Base-by-base conservation (phyloP, 1,140 invertebrate genomes). In the Drosophila asahinai region DNA sequence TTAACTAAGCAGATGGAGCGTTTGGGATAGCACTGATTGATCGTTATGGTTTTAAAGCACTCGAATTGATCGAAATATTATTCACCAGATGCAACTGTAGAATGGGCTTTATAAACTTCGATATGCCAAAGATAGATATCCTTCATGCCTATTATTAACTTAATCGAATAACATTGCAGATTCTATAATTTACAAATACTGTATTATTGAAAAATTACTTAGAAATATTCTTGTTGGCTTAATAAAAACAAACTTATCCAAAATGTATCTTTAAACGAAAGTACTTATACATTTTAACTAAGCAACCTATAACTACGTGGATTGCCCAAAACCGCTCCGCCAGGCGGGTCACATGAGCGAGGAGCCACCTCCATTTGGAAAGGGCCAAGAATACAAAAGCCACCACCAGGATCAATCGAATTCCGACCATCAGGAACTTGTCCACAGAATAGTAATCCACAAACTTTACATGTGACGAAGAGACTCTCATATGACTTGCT, bases 361-460 rank as follows among this genome's bases (percentile, higher is more conserved):
- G 45, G 12, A 22, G 17, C 22, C 17, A 55, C 6, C 67, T 47
- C 19, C 54, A 14, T 30, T 74, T 83, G 17, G 27, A 51, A 8
- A 89, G 7, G 0, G 30, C 48, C 11, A 83, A 62, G 14, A 59
- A 40, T 1, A 83, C 33, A 0, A 78, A n/a, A 2, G 1, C 17
- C 33, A 89, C 7, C 0, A 71, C 36, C 1, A 77, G 0, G 1
- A 19, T n/a, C 0, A 92, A 57, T 6, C 86, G 66, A 0, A 58
- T 9, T 25, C 51, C 49, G 12, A 89, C 59, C 27, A 89, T 30
- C 2, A 86, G 5, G 2, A 81, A 15, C 17, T 68, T 72, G 87
- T 95, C 95, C 36, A 95, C 48, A 43, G 93, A 79, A 51, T 95
- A 94, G 70, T 94, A 95, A 60, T 95, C 94, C 40, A 95, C 87